phyloP scores from a whole-genome alignment of 2,888 invertebrate species.

The Melipona bicolor region DNA sequence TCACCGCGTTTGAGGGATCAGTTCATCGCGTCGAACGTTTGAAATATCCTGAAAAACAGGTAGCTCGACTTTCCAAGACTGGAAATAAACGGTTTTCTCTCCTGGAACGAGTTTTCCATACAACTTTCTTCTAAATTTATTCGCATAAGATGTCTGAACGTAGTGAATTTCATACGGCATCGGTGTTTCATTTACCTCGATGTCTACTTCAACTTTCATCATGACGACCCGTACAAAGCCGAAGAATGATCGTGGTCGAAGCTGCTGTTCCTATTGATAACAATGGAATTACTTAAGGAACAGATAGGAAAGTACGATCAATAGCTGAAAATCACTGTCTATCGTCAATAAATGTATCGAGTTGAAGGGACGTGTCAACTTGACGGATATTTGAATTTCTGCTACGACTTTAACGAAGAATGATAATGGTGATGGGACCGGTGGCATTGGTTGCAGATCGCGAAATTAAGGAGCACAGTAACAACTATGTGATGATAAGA shows the following conservation, averaged over 20 bases:
- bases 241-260: constrained; percentile 1
- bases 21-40: neutral
- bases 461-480: constrained; percentile 72
- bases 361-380: constrained; percentile 6
- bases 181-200: neutral
- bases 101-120: constrained; percentile 48
- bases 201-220: neutral
- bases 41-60: constrained; percentile 57
- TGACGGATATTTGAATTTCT: constrained; percentile 9
- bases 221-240: neutral
- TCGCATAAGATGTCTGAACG: constrained; percentile 21
- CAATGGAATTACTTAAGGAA: constrained; percentile 6
- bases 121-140: constrained; percentile 56
- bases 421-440: constrained; percentile 71
- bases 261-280: neutral
- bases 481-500: constrained; percentile 58
- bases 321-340: too few species aligned
- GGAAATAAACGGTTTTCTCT: constrained; percentile 43
- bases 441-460: constrained; percentile 79
- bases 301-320: neutral
- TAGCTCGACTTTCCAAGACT: constrained; percentile 63
- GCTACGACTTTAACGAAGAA: constrained; percentile 9
- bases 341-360: constrained; percentile 21
- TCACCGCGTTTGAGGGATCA: neutral
- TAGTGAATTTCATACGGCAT: neutral